These are phyloP conservation scores for Drosophila murphyi DNA, from an alignment of 1,140 invertebrate genomes.

Conservation along the genomic window DNA sequence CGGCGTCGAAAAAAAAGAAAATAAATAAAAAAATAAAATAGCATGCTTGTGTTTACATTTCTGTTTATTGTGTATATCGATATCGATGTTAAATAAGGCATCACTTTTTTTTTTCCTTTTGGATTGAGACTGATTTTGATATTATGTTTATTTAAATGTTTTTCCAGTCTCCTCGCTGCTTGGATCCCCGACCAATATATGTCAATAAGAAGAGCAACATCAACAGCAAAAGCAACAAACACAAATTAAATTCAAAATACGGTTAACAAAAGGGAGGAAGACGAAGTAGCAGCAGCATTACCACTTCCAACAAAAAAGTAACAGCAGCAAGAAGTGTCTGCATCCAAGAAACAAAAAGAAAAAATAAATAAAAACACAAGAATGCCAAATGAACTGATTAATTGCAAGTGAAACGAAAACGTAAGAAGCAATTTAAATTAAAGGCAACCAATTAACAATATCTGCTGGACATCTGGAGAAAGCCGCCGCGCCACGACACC, in stretches of 20 bases:
- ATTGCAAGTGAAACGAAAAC: conserved; percentile 7
- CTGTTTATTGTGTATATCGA: not conserved
- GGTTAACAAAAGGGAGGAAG: conserved; percentile 1
- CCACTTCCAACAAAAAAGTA: not conserved
- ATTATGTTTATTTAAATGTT: not conserved
- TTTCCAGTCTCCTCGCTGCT: conserved; percentile 32
- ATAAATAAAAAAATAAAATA: not conserved
- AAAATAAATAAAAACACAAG: too few species aligned
- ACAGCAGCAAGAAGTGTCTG: conserved; percentile 1
- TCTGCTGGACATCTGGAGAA: conserved; percentile 32
- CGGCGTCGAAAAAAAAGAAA: not conserved
- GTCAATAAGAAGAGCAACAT: too few species aligned
- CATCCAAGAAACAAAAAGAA: not conserved
- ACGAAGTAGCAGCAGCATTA: conserved; percentile 11
- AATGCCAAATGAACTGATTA: conserved; percentile 25
- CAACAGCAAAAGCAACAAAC: conserved; percentile 1
- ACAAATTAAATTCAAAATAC: conserved; percentile 12
- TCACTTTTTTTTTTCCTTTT: not conserved
- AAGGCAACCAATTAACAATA: not conserved
- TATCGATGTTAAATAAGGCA: not conserved
- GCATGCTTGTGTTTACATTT: not conserved
- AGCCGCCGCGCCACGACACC: conserved; percentile 35
- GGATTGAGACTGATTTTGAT: not conserved
- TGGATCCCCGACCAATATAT: conserved; percentile 23
- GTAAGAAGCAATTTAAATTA: not conserved